Evolutionary conservation across 2,113 vertebrate species (phyloP), one percentile per base, ranked within the genome.

Genomic region (Eublepharis macularius): DNA sequence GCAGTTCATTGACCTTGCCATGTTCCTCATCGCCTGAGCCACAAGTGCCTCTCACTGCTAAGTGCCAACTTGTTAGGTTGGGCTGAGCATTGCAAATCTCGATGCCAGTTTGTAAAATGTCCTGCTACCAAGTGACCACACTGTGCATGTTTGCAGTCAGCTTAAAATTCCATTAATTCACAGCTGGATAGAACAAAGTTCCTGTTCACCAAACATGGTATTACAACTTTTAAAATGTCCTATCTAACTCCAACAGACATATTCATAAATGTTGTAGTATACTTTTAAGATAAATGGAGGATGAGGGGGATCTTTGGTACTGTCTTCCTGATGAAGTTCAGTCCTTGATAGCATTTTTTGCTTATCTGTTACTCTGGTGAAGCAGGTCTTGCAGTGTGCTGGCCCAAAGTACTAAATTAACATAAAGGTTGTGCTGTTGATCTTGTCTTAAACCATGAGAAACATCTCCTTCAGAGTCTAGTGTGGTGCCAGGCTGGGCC

Each of bases 1-100:
- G 36, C 76, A 86, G 60, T 87, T 74, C 76, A n/a, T 81, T 82
- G 89, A 45, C 0, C 0, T 39, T 87, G 73, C 68, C 74, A 49
- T 77, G 82, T 92, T 92, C 32, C 84, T 83, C 84, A 16, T 63
- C 80, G 63, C 76, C 60, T 80, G 49, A 70, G 73, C 79, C 83
- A 13, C 47, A 85, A 70, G 79, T 85, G 84, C 84, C 84, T 85
- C 39, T 80, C 51, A 49, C 68, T 73, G 41, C 72, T 79, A 80
- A 80, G 34, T 87, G 89, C 88, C 76, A 76, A 21, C 11, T 49
- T 80, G 17, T 69, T 54, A 24, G 24, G 17, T 39, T 36, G n/a
- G 34, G 19, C 60, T 39, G 63, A 26, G 76, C 36, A 69, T 49
- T 24, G 4, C 26, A 49, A 54, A n/a, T 49, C 65, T 77, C 12